phyloP scores from a whole-genome alignment of 2,797 vertebrate genomes.

The Cacajao melanocephalus region DNA sequence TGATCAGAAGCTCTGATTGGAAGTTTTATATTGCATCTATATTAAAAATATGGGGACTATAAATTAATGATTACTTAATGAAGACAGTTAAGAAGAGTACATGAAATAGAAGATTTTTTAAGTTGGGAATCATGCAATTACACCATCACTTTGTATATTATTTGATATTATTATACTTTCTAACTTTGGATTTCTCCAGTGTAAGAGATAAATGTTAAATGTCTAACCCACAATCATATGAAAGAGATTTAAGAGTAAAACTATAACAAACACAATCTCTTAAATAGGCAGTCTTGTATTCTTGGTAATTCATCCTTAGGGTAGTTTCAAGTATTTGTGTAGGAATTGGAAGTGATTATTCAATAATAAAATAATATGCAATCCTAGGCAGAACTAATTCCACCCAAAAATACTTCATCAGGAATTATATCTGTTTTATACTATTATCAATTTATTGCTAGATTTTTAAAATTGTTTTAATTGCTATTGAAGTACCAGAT shows the following conservation, averaged over 20 bases:
- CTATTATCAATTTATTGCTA: neutral
- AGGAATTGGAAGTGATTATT: neutral
- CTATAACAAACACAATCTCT: neutral
- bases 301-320: constrained; percentile 17
- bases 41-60: neutral
- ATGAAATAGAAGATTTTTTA: neutral
- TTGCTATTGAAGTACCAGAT: constrained; percentile 25
- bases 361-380: constrained; percentile 1
- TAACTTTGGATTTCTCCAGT: neutral
- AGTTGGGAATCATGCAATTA: neutral
- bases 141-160: neutral
- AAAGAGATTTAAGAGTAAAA: constrained; percentile 24
- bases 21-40: neutral
- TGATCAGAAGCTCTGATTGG: neutral
- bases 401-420: neutral
- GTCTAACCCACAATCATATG: neutral
- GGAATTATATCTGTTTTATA: constrained; percentile 7
- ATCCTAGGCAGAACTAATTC: neutral
- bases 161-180: neutral
- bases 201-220: neutral
- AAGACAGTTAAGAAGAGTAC: neutral
- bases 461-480: neutral
- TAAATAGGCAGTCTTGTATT: neutral
- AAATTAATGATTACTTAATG: constrained; percentile 24
- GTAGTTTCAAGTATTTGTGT: neutral